Evolutionary conservation across 92 coral and sea anemone species (phyloP), one percentile per base, ranked within the genome.

Genomic region (Chrysogorgia sp.): DNA sequence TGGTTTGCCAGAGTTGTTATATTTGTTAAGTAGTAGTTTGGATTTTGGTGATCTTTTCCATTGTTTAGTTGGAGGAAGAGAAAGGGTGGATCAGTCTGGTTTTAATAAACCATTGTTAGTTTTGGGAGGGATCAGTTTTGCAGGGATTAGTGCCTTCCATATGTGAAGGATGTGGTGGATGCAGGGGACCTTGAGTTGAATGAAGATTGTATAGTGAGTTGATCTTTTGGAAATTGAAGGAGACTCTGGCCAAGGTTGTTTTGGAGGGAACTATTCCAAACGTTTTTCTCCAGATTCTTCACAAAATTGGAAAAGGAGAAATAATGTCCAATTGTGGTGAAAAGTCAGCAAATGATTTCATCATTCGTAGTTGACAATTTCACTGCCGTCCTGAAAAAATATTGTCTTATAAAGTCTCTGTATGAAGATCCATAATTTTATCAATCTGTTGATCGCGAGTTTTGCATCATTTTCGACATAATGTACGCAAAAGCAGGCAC

Each of bases 1-100:
- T 61, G 68, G 68, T 10, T 23, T 61, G 32, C 68, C 68, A 12
- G 12, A 61, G 34, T 30, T 61, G 34, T 30, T 61, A 35, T 21
- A 43, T 43, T 56, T 61, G 34, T 61, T 61, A 61, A 3, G 12
- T 23, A 30, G 29, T 9, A 8, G 50, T 17, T 17, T 74, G 35
- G 64, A 74, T 21, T 74, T 43, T 53, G 80, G 70, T 64, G 63
- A 53, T 43, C 68, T 61, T 9, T 63, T 74, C 62, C 48, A 61
- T 41, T 40, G 77, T 63, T 56, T 63, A 43, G 62, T 40, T 64
- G 75, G 83, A 21, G 57, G 32, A 26, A 75, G 72, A 32, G 81
- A 48, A 40, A 21, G 57, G 41, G 35, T 22, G 5, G 34, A 30
- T 22, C 34, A 10, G 8, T 8, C 29, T 22, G 34, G 14, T 9